A percentile compares a stretch with the other conserved stretches of the same genome.
Evolutionary conservation across 2,797 vertebrate species (phyloP).

Genomic region (Darevskia nairensis): DNA sequence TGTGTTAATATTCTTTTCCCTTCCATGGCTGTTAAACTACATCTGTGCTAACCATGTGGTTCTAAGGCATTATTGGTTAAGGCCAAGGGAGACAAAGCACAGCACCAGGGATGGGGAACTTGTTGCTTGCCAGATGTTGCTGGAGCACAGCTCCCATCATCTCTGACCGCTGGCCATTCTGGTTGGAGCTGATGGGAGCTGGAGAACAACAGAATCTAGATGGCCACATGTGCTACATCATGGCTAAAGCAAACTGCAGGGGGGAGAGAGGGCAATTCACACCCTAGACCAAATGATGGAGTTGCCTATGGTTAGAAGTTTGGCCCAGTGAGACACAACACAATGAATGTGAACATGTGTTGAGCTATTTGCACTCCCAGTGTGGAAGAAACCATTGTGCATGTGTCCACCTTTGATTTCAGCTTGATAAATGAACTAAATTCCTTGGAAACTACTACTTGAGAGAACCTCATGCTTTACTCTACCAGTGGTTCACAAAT

Average conservation of each 20-base stretch:
- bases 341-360: neutral
- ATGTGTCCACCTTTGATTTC: neutral
- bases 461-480: rapidly evolving
- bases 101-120: too few relatives aligned
- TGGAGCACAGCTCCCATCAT: too few relatives aligned
- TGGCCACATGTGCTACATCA: too few relatives aligned
- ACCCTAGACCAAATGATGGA: neutral
- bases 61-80: neutral
- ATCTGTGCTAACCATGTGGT: neutral
- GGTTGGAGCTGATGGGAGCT: neutral
- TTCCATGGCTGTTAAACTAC: neutral
- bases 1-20: neutral
- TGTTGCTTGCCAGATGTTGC: too few relatives aligned
- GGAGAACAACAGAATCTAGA: neutral
- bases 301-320: neutral
- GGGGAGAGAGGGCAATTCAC: too few relatives aligned
- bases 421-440: neutral
- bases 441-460: neutral
- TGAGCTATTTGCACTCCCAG: neutral
- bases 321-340: neutral
- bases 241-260: neutral
- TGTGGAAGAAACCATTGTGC: neutral
- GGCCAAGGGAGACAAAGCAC: neutral
- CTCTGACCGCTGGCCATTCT: too few relatives aligned
- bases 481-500: rapidly evolving